These are phyloP conservation scores for Sinocyclocheilus rhinocerous DNA, from an alignment of 2,113 vertebrate species.

Conservation along the genomic window DNA sequence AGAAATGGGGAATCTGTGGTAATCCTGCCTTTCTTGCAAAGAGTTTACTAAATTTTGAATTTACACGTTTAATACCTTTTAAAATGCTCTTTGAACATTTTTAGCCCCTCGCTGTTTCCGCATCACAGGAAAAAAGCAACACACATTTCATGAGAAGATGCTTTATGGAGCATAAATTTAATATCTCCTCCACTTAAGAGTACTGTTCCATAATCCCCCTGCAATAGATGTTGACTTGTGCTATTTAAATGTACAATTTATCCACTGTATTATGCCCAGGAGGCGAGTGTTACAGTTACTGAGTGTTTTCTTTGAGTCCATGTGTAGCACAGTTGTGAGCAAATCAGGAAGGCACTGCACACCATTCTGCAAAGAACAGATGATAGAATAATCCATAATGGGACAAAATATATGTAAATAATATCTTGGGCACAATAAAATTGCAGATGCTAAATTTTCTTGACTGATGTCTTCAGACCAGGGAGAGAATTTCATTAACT, in stretches of 20 bases:
- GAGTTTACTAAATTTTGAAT: slow-evolving; percentile 56
- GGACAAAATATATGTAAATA: not conserved
- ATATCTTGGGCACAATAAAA: not conserved
- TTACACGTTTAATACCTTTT: slow-evolving; percentile 61
- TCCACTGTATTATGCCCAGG: slow-evolving; percentile 41
- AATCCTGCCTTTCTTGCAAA: slow-evolving; percentile 53
- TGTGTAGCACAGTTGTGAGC: slow-evolving; percentile 33
- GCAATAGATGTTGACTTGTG: slow-evolving; percentile 42
- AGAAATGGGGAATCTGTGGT: slow-evolving; percentile 54
- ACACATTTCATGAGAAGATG: slow-evolving; percentile 43
- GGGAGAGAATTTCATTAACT: not conserved
- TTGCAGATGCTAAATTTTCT: not conserved
- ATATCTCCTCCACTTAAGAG: slow-evolving; percentile 52
- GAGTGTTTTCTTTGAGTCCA: slow-evolving; percentile 28
- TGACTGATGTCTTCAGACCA: not conserved
- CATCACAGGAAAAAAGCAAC: slow-evolving; percentile 43
- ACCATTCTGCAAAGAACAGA: slow-evolving; percentile 1
- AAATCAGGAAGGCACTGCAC: slow-evolving; percentile 48
- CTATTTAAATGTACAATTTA: slow-evolving; percentile 49
- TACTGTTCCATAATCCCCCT: slow-evolving; percentile 44
- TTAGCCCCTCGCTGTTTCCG: slow-evolving; percentile 52
- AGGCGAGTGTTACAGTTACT: slow-evolving; percentile 19
- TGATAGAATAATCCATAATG: slow-evolving; percentile 25
- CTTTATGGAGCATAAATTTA: slow-evolving; percentile 51
- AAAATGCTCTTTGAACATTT: slow-evolving; percentile 58